These are phyloP conservation scores for Pterois miles DNA, from an alignment of 2,797 vertebrate genomes.

Conservation along the genomic window DNA sequence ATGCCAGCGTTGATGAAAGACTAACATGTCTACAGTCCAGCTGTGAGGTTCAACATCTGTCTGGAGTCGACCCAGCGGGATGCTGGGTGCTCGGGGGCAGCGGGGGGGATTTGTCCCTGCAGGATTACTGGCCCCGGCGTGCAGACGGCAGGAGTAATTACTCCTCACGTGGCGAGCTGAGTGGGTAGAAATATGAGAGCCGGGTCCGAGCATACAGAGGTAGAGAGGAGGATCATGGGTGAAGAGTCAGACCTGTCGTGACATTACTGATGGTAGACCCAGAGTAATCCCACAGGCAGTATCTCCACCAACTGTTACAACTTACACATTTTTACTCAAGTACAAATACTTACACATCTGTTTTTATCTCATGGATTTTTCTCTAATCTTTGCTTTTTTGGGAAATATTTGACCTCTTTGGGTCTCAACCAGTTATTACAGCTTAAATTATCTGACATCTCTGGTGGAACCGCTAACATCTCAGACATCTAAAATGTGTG, in stretches of 20 bases:
- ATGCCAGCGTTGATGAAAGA: constrained; percentile 1
- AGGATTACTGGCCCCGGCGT: constrained; percentile 42
- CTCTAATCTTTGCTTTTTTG: no score
- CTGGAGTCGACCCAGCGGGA: constrained; percentile 21
- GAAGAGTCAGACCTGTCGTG: constrained; percentile 9
- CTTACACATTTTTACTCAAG: no score
- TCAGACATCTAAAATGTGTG: no score
- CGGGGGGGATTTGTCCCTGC: constrained; percentile 36
- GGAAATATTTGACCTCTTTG: no score
- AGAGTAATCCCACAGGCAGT: no score
- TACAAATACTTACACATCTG: no score
- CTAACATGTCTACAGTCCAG: constrained; percentile 22
- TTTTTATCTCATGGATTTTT: no score
- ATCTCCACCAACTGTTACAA: no score
- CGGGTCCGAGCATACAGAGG: neutral
- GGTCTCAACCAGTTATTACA: no score
- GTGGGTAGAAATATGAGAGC: constrained; percentile 5
- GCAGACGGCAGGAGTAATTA: constrained; percentile 43
- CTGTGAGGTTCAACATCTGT: constrained; percentile 57
- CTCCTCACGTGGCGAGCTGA: constrained; percentile 51
- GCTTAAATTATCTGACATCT: no score
- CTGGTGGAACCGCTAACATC: no score
- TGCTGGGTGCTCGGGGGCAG: neutral
- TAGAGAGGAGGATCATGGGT: constrained; percentile 30
- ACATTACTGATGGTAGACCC: neutral